phyloP scores from a whole-genome alignment of 2,888 invertebrate genomes.

The Nebria salina region DNA sequence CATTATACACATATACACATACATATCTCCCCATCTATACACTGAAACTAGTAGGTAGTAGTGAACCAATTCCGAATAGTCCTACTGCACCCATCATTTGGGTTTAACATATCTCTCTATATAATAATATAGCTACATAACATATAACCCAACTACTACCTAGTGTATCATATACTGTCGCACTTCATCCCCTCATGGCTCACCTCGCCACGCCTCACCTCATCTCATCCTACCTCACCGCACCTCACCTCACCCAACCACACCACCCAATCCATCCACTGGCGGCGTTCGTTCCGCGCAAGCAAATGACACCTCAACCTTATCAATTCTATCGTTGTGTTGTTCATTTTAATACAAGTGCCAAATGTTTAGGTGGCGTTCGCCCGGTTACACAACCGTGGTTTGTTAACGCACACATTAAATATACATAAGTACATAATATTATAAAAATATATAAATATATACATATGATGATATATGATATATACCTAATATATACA shows the following conservation, averaged over 20 bases:
- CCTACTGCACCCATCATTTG: background rate
- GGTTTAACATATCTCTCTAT: background rate
- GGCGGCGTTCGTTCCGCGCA: background rate
- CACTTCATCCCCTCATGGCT: background rate
- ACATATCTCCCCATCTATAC: background rate
- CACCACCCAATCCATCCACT: background rate
- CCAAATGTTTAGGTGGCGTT: slow-evolving; percentile 44
- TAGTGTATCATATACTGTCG: slow-evolving; percentile 5
- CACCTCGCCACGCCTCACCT: background rate
- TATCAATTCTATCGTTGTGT: slow-evolving; percentile 40
- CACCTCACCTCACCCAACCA: background rate
- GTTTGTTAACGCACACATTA: slow-evolving; percentile 32
- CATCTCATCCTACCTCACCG: background rate
- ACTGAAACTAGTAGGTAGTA: background rate
- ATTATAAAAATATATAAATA: slow-evolving; percentile 37
- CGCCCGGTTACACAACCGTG: slow-evolving; percentile 4
- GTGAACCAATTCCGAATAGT: background rate
- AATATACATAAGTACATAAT: slow-evolving; percentile 34
- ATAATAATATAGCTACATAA: background rate
- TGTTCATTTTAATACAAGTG: slow-evolving; percentile 46
- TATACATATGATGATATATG: slow-evolving; percentile 12
- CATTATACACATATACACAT: background rate
- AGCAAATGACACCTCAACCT: slow-evolving; percentile 7
- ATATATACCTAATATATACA: slow-evolving; percentile 24
- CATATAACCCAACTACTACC: background rate